A percentile compares a stretch with the other conserved stretches of the same genome.
Evolutionary conservation across 2,113 vertebrate species (phyloP).

Genomic region (Procavia capensis): DNA sequence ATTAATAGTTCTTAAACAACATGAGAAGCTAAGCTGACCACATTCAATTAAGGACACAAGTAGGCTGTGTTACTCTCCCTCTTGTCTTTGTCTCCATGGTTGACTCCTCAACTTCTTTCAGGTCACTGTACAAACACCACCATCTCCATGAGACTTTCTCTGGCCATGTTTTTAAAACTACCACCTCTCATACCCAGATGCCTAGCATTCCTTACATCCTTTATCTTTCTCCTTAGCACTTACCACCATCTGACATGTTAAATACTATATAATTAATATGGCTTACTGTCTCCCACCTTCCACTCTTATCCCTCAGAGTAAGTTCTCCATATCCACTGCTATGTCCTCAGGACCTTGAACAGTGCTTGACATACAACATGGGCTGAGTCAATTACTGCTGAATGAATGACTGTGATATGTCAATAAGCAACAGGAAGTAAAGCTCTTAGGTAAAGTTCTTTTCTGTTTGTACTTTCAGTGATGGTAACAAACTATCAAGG

Average conservation of each 20-base stretch:
- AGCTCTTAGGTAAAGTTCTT: constrained; percentile 42
- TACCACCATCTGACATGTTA: background rate
- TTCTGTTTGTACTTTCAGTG: constrained; percentile 36
- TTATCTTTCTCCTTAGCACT: background rate
- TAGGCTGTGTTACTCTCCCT: background rate
- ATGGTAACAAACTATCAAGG: background rate
- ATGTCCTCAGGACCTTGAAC: background rate
- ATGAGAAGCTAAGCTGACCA: background rate
- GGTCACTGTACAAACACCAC: background rate
- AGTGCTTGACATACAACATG: background rate
- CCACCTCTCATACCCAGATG: background rate
- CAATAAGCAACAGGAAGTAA: constrained; percentile 53
- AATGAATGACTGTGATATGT: constrained; percentile 3
- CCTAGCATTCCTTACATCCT: background rate
- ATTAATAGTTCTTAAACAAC: background rate
- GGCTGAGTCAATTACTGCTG: constrained; percentile 18
- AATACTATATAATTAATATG: background rate
- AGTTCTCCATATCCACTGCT: background rate
- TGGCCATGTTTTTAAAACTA: background rate
- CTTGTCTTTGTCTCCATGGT: background rate
- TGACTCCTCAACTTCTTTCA: background rate
- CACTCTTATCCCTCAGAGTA: background rate
- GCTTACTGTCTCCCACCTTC: background rate
- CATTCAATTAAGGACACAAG: constrained; percentile 2
- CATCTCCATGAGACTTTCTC: background rate